Base-by-base conservation (phyloP, 2,888 invertebrate species). In the Parnassius smintheus region DNA sequence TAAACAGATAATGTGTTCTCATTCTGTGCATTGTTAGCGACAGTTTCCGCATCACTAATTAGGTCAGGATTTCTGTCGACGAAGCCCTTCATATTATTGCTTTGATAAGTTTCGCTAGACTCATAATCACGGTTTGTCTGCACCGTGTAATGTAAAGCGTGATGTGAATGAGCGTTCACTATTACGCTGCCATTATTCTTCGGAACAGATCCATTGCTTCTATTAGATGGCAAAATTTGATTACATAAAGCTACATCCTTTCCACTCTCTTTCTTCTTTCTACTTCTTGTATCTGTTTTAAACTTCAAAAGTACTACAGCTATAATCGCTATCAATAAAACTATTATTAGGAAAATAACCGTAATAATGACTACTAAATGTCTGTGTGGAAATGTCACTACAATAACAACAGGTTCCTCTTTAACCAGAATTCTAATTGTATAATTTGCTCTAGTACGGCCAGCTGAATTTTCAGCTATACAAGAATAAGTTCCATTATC, bases 401-500 rank as follows among this genome's bases (percentile, higher is more conserved):
- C 93, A 64, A 94, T 94, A 9, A 94, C 94, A 35, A 94, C 92
- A 12, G 95, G 95, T 66, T 95, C 95, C 75, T 95, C 95, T 78
- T 95, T 95, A 61, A 95, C 92, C 68, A 96, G 92, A 56, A 96
- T 94, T 68, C 94, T 92, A 69, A 98, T 93, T 1, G 97, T 97
- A 73, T 96, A 96, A 82, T 98, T 97, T 64, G 96, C 95, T 70
- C 94, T 94, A 0, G 95, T 93, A 64, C 92, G 93, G 12, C 98
- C 98, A 0, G 97, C 98, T 13, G 95, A 93, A 81, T 98, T 98
- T 77, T 96, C 96, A 0, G 97, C 97, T 12, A 95, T 93, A 82
- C 98, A 98, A 3, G 95, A 94, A 80, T 96, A 97, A 9, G 96
- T 96, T 7, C 97, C 97, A 75, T 97, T 97, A 78, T 97, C 96